Conservation (phyloP, 1,140 invertebrate genomes). For the Bicyclus anynana region DNA sequence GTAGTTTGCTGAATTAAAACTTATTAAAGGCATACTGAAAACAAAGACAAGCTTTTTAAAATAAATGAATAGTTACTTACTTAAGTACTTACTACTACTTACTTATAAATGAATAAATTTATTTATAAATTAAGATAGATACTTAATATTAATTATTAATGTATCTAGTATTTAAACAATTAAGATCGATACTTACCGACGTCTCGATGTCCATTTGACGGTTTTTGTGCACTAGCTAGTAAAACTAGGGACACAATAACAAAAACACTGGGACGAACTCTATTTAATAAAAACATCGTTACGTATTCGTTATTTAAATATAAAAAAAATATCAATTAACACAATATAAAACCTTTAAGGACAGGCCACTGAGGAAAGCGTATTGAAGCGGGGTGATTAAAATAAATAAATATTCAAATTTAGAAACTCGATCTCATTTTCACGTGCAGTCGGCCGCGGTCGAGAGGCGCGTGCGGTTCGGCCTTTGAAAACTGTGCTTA, state of each 20-base stretch:
- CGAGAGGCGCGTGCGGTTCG: constrained; percentile 50
- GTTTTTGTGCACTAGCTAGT: constrained; percentile 59
- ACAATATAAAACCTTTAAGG: constrained; percentile 7
- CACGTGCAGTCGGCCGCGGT: constrained; percentile 43
- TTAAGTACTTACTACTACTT: no score
- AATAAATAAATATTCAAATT: constrained; percentile 44
- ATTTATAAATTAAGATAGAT: neutral
- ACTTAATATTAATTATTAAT: neutral
- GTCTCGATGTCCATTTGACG: constrained; percentile 54
- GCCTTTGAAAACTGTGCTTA: constrained; percentile 53
- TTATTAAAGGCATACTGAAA: no score
- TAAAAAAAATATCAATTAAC: constrained; percentile 22
- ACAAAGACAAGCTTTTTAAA: no score
- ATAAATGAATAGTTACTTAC: no score
- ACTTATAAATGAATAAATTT: no score
- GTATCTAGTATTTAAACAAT: no score
- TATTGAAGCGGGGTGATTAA: constrained; percentile 24
- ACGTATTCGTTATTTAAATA: constrained; percentile 33
- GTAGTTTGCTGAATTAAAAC: no score
- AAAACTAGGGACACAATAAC: constrained; percentile 57
- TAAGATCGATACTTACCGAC: constrained; percentile 48
- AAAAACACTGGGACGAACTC: constrained; percentile 49
- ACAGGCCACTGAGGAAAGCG: constrained; percentile 19
- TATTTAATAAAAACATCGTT: constrained; percentile 52
- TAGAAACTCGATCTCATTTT: constrained; percentile 63